A percentile compares a stretch with the other conserved stretches of the same genome.
Conservation (phyloP, 2,888 invertebrate species). For the Psylliodes chrysocephalus region DNA sequence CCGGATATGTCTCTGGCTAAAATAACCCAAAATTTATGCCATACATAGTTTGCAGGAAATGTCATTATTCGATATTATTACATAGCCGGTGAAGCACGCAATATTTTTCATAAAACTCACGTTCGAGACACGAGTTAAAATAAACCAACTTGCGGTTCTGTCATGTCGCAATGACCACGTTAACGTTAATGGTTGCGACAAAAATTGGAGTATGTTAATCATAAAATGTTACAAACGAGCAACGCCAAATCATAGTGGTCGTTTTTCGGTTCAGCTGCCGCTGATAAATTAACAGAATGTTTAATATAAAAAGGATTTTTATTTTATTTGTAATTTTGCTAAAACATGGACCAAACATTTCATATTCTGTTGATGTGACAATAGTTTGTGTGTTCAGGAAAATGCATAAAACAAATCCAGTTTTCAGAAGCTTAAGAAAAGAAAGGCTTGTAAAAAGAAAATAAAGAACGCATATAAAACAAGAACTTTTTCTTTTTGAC, state of each 20-base stretch:
- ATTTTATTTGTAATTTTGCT: too few relatives aligned
- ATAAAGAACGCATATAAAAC: too few relatives aligned
- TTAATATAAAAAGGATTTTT: too few relatives aligned
- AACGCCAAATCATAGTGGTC: constrained; percentile 11
- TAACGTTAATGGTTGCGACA: constrained; percentile 29
- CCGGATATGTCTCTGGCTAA: constrained; percentile 2
- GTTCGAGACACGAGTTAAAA: constrained; percentile 7
- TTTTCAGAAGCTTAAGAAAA: too few relatives aligned
- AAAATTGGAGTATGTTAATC: constrained; percentile 30
- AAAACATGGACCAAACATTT: too few relatives aligned
- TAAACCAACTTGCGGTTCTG: constrained; percentile 17
- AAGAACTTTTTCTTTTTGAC: too few relatives aligned
- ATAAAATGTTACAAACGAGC: constrained; percentile 7
- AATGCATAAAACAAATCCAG: too few relatives aligned
- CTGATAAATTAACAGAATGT: too few relatives aligned
- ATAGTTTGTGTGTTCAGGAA: too few relatives aligned
- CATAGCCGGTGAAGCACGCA: constrained; percentile 1
- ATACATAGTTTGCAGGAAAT: constrained; percentile 1
- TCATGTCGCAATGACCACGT: constrained; percentile 24
- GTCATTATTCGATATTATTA: constrained; percentile 8
- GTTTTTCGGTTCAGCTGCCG: too few relatives aligned
- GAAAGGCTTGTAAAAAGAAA: too few relatives aligned
- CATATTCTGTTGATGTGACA: too few relatives aligned
- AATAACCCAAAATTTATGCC: background rate
- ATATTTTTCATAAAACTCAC: constrained; percentile 4